These are phyloP conservation scores for Megalops atlanticus DNA, from an alignment of 2,113 vertebrate species.

Conservation along the genomic window DNA sequence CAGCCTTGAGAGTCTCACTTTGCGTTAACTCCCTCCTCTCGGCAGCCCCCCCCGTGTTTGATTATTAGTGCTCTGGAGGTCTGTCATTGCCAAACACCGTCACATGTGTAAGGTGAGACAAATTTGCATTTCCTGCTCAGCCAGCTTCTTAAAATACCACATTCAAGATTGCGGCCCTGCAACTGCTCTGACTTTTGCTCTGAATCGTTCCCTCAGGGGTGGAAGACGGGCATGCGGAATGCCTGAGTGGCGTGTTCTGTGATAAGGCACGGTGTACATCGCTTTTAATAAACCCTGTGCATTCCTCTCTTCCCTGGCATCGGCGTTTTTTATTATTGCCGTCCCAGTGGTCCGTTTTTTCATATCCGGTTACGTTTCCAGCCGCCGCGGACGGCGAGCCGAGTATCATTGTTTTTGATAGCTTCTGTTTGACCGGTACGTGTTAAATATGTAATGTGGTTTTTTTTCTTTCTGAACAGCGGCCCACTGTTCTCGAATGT, in stretches of 20 bases:
- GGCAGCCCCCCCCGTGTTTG: too few species aligned
- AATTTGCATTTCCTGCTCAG: background rate
- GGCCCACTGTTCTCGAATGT: conserved; percentile 3
- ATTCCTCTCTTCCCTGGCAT: too few species aligned
- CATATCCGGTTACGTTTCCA: too few species aligned
- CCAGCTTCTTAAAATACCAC: background rate
- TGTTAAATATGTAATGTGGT: conserved; percentile 8
- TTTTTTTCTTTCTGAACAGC: conserved; percentile 6
- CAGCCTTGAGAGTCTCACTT: too few species aligned
- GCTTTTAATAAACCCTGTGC: too few species aligned
- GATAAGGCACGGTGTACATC: background rate
- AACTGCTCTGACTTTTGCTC: background rate
- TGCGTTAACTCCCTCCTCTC: too few species aligned
- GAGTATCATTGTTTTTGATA: background rate
- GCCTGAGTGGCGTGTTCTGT: too few species aligned
- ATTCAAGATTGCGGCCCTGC: background rate
- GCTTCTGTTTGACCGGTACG: background rate
- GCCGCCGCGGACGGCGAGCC: too few species aligned
- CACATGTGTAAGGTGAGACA: too few species aligned
- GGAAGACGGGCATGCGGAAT: background rate
- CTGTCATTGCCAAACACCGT: background rate
- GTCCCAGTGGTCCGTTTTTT: background rate
- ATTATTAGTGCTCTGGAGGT: too few species aligned
- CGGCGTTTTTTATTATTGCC: background rate
- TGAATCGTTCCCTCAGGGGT: background rate